Percentiles rank a stretch among this genome's conserved stretches.
These are phyloP conservation scores for Marronus borbonicus DNA, from an alignment of 2,888 invertebrate genomes.

Conservation along the genomic window DNA sequence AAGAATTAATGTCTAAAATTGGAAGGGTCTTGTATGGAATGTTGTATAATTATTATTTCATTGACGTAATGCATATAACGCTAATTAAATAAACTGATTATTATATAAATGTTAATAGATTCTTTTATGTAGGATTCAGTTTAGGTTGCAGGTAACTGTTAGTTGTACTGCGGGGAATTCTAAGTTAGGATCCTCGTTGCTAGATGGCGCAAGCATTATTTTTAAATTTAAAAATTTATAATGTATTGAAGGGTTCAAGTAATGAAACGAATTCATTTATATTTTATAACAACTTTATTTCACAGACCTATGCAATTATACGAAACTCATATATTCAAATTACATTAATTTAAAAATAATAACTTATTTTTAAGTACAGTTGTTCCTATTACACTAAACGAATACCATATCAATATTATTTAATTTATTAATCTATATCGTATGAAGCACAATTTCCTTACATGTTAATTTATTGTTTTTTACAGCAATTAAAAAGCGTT, in stretches of 20 bases:
- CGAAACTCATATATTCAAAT: constrained; percentile 36
- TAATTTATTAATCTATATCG: constrained; percentile 36
- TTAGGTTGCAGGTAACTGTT: too few species aligned
- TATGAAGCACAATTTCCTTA: constrained; percentile 51
- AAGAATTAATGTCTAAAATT: background rate
- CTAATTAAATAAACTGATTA: too few species aligned
- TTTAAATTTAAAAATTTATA: too few species aligned
- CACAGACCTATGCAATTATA: constrained; percentile 54
- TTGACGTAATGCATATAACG: constrained; percentile 11
- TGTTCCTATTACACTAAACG: constrained; percentile 46
- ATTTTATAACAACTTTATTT: constrained; percentile 57
- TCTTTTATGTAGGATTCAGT: too few species aligned
- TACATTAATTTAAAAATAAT: constrained; percentile 37
- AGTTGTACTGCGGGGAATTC: too few species aligned
- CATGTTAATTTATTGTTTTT: constrained; percentile 49
- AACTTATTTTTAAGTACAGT: background rate
- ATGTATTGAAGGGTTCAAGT: background rate
- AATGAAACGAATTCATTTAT: background rate
- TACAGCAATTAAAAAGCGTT: constrained; percentile 51
- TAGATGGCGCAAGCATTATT: too few species aligned
- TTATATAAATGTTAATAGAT: too few species aligned
- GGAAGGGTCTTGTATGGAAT: background rate
- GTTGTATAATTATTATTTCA: background rate
- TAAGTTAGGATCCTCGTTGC: too few species aligned
- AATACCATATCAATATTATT: constrained; percentile 28